Conservation (phyloP, 2,113 vertebrate species). For the Nanger granti region DNA sequence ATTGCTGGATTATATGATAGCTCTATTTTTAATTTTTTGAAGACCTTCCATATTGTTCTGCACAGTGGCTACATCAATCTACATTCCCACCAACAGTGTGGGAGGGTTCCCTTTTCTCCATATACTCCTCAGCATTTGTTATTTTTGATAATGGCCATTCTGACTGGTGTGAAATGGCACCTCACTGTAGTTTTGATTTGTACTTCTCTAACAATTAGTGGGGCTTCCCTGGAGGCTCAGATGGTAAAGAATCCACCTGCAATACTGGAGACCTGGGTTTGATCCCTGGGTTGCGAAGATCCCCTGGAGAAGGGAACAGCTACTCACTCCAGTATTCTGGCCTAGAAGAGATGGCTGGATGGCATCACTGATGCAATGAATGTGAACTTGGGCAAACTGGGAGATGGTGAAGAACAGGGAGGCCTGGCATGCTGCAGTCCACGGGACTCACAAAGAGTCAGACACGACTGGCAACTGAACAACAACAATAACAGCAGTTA, state of each 20-base stretch:
- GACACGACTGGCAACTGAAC: background rate
- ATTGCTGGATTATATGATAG: background rate
- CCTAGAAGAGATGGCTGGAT: background rate
- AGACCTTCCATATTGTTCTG: background rate
- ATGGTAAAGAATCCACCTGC: background rate
- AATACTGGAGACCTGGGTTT: background rate
- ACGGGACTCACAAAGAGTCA: background rate
- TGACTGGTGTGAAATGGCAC: background rate
- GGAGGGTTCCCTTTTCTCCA: background rate
- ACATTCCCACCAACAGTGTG: background rate
- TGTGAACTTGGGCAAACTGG: background rate
- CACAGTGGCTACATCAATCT: background rate
- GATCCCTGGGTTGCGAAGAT: background rate
- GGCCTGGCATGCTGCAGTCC: background rate
- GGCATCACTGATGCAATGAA: background rate
- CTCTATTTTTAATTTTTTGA: background rate
- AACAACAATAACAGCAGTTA: background rate
- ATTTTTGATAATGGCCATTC: background rate
- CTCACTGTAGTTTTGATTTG: background rate
- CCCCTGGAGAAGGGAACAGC: background rate
- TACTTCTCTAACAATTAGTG: background rate
- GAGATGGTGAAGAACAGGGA: background rate
- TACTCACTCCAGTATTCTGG: background rate
- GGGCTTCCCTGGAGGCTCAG: background rate
- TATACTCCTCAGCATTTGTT: background rate